Conservation (phyloP, 2,888 invertebrate species). For the Sipha maydis region DNA sequence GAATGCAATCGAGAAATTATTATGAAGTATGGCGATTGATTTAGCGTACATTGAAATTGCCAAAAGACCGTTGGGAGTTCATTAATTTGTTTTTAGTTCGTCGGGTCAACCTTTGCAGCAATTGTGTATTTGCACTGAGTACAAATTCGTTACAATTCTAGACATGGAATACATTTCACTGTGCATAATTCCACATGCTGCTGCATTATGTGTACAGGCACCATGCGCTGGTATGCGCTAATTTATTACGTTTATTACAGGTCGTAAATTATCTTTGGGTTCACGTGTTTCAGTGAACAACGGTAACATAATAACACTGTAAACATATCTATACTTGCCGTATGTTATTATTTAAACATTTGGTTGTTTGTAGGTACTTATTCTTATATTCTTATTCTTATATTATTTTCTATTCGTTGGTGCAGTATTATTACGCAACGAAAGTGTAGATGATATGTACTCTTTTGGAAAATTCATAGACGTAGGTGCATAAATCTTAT, state of each 20-base stretch:
- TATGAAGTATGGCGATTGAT: not conserved
- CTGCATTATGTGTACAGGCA: not conserved
- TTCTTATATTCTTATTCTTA: not conserved
- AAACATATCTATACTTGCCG: not conserved
- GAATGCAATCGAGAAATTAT: not conserved
- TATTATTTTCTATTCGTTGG: not conserved
- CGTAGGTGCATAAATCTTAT: not conserved
- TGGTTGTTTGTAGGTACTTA: constrained; percentile 13
- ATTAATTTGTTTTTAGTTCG: not conserved
- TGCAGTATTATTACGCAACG: not conserved
- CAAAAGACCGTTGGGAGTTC: not conserved
- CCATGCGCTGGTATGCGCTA: not conserved
- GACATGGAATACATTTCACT: constrained; percentile 31
- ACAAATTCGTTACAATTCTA: constrained; percentile 28
- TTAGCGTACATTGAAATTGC: not conserved
- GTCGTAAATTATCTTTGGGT: constrained; percentile 36
- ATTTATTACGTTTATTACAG: not conserved
- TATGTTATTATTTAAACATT: constrained; percentile 41
- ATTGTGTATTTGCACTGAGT: not conserved
- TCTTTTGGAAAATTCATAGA: not conserved
- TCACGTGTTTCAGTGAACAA: not conserved
- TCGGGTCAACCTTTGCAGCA: constrained; percentile 19
- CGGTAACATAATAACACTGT: not conserved
- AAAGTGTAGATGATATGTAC: not conserved
- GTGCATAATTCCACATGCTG: constrained; percentile 9